Evolutionary conservation across 1,140 invertebrate genomes (phyloP).

Genomic region (Scylla paramamosain): DNA sequence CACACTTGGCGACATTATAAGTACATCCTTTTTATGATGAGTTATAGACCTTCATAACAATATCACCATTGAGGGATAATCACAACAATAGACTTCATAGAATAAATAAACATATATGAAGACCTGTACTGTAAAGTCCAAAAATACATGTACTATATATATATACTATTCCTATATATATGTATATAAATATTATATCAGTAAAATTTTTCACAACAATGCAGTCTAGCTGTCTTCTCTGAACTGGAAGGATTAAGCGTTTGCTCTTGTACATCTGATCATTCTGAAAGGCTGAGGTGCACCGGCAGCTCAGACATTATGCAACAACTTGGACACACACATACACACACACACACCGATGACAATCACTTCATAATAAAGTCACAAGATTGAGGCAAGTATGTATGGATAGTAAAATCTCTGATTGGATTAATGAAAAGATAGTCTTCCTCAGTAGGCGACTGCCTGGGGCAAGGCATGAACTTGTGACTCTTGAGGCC

Average conservation of each 20-base stretch:
- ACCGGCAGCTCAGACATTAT: not conserved
- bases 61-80: not conserved
- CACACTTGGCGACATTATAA: not conserved
- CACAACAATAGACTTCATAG: not conserved
- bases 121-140: not conserved
- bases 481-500: not conserved
- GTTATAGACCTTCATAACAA: not conserved
- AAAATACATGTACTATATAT: constrained; percentile 25
- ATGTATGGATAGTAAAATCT: too few relatives aligned
- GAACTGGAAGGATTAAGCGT: constrained; percentile 8
- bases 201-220: not conserved
- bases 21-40: not conserved
- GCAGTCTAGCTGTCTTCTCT: not conserved
- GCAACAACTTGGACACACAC: not conserved
- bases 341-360: too few relatives aligned
- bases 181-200: not conserved
- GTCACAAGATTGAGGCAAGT: too few relatives aligned
- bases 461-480: not conserved
- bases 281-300: not conserved
- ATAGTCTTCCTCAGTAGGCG: not conserved
- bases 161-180: not conserved
- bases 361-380: too few relatives aligned
- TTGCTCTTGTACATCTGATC: not conserved
- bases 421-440: too few relatives aligned
- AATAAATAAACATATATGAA: not conserved